Evolutionary conservation across 1,140 invertebrate species (phyloP).

Genomic region (Proales similis): DNA sequence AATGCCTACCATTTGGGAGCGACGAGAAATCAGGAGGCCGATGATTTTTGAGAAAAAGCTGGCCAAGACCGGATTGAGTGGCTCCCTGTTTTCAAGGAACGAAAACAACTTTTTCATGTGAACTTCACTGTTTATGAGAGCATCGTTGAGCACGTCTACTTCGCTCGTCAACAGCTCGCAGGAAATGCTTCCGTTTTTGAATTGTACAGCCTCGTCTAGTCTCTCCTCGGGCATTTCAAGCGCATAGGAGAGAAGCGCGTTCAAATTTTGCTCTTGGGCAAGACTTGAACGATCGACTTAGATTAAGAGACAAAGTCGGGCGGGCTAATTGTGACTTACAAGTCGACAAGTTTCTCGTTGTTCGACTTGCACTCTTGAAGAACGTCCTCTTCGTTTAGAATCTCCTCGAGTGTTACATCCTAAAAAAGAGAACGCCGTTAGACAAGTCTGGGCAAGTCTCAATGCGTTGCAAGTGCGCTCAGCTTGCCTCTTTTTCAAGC

Average conservation of each 20-base stretch:
- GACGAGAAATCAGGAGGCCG: slow-evolving; percentile 71
- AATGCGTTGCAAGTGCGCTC: not conserved
- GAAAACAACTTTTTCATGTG: slow-evolving; percentile 72
- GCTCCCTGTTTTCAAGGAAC: slow-evolving; percentile 75
- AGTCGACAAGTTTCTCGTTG: slow-evolving; percentile 81
- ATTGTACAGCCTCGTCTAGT: slow-evolving; percentile 66
- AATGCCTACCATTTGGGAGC: slow-evolving; percentile 63
- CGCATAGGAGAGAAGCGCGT: slow-evolving; percentile 74
- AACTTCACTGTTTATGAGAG: slow-evolving; percentile 66
- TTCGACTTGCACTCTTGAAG: slow-evolving; percentile 87
- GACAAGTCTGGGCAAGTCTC: slow-evolving; percentile 29
- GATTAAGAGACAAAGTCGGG: slow-evolving; percentile 21
- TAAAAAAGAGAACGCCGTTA: slow-evolving; percentile 52
- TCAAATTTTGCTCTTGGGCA: slow-evolving; percentile 69
- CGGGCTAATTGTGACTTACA: slow-evolving; percentile 62
- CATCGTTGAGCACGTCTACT: slow-evolving; percentile 74
- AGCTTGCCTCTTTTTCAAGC: slow-evolving; percentile 64
- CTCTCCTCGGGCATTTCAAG: slow-evolving; percentile 72
- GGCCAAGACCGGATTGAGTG: slow-evolving; percentile 82
- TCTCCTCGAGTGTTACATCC: slow-evolving; percentile 78
- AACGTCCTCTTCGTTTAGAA: slow-evolving; percentile 87
- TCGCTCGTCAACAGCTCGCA: slow-evolving; percentile 86
- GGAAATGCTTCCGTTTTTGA: slow-evolving; percentile 81
- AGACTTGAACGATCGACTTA: slow-evolving; percentile 62
- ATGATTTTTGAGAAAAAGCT: slow-evolving; percentile 92